Conservation (phyloP, 2,113 vertebrate genomes). For the Typhlomys cinereus region DNA sequence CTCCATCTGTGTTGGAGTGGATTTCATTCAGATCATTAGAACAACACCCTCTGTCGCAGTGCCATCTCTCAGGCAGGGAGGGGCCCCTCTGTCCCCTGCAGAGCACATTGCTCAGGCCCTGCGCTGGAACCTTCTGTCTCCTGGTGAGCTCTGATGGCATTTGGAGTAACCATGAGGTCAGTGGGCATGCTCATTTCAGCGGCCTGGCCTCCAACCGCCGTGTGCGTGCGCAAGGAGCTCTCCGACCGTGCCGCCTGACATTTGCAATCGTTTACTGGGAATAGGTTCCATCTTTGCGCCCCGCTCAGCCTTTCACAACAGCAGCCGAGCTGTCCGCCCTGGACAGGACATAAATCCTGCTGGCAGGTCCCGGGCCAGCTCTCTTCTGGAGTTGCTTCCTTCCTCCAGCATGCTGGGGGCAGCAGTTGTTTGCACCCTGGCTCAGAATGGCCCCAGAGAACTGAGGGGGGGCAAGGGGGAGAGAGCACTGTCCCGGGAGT, state of each 20-base stretch:
- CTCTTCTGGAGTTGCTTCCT: constrained; percentile 21
- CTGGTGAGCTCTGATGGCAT: constrained; percentile 44
- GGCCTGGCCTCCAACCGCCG: constrained; percentile 51
- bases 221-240: constrained; percentile 65
- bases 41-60: constrained; percentile 57
- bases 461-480: neutral
- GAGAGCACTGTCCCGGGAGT: neutral
- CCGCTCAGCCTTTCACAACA: constrained; percentile 67
- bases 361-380: constrained; percentile 45
- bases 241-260: constrained; percentile 68
- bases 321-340: constrained; percentile 74
- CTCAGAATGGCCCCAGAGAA: neutral
- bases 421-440: constrained; percentile 50
- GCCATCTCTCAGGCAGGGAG: constrained; percentile 37
- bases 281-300: constrained; percentile 76
- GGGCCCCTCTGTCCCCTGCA: neutral
- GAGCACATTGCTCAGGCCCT: constrained; percentile 35
- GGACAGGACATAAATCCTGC: constrained; percentile 75
- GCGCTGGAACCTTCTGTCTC: constrained; percentile 23
- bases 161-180: constrained; percentile 70
- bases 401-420: constrained; percentile 18
- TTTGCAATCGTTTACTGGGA: constrained; percentile 80
- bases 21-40: constrained; percentile 60
- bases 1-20: constrained; percentile 71
- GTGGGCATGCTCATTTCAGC: neutral